These are phyloP conservation scores for Ptychoptera contaminata DNA, from an alignment of 2,888 invertebrate species.

Conservation along the genomic window DNA sequence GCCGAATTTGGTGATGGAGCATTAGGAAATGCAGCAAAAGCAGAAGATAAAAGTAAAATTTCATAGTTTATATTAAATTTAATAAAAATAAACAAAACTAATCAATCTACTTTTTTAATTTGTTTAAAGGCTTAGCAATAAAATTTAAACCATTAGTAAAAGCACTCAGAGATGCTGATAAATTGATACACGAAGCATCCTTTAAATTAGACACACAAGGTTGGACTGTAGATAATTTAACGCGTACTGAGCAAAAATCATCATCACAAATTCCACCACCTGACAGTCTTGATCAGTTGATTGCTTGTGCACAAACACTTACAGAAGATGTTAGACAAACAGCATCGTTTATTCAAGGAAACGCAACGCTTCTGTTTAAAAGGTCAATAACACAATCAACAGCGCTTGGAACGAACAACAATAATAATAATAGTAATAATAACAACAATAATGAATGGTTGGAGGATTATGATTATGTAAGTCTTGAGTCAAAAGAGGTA, in stretches of 20 bases:
- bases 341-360: conserved; percentile 80
- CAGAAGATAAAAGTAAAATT: conserved; percentile 54
- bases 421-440: conserved; percentile 21
- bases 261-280: conserved; percentile 32
- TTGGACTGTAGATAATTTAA: conserved; percentile 58
- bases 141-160: conserved; percentile 66
- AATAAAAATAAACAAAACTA: background rate
- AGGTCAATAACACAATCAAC: conserved; percentile 24
- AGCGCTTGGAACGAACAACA: conserved; percentile 23
- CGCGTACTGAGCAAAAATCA: conserved; percentile 32
- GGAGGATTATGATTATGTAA: conserved; percentile 86
- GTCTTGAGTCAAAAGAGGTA: conserved; percentile 59
- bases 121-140: conserved; percentile 47
- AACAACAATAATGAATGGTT: conserved; percentile 42
- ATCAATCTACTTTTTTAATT: background rate
- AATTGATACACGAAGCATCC: conserved; percentile 61
- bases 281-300: conserved; percentile 77
- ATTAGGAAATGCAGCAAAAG: conserved; percentile 69
- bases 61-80: background rate
- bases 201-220: conserved; percentile 57
- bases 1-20: conserved; percentile 81
- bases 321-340: conserved; percentile 81
- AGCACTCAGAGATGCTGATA: conserved; percentile 64
- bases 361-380: conserved; percentile 64
- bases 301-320: conserved; percentile 71